A percentile compares a stretch with the other conserved stretches of the same genome.
Evolutionary conservation across 2,888 invertebrate genomes (phyloP).

Genomic region (Xiphydria camelus): DNA sequence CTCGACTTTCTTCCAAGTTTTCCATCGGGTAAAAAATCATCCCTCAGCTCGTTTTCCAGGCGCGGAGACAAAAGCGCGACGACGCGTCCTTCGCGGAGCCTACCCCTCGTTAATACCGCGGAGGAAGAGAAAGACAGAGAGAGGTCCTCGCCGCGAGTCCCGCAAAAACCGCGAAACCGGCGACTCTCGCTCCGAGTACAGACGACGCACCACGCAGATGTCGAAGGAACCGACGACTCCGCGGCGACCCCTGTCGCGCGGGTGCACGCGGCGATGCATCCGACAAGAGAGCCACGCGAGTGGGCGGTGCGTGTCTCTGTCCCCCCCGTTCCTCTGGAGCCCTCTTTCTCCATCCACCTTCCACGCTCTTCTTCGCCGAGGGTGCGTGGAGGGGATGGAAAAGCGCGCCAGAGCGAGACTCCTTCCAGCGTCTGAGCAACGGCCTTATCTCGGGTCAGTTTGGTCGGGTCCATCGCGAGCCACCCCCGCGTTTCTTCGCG

Average conservation of each 20-base stretch:
- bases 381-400: conserved; percentile 1
- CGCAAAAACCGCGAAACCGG: conserved; percentile 4
- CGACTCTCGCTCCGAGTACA: conserved; percentile 1
- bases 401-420: too few relatives aligned
- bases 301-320: conserved; percentile 35
- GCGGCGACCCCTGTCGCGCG: conserved; percentile 24
- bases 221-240: conserved; percentile 29
- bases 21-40: conserved; percentile 3
- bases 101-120: too few relatives aligned
- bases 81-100: conserved; percentile 3
- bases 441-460: conserved; percentile 32
- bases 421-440: conserved; percentile 22
- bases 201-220: conserved; percentile 18
- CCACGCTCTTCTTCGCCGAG: not conserved
- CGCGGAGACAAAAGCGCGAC: conserved; percentile 2
- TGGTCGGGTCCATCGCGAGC: conserved; percentile 19
- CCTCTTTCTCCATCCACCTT: not conserved
- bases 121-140: too few relatives aligned
- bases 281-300: conserved; percentile 40
- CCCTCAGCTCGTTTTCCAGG: too few relatives aligned
- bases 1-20: conserved; percentile 17
- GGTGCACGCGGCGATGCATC: not conserved
- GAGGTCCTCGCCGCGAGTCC: not conserved
- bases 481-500: conserved; percentile 10
- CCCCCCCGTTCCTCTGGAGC: not conserved